A percentile compares a stretch with the other conserved stretches of the same genome.
Conservation (phyloP, 1,140 invertebrate species). For the Pseudomyrmex sp. region DNA sequence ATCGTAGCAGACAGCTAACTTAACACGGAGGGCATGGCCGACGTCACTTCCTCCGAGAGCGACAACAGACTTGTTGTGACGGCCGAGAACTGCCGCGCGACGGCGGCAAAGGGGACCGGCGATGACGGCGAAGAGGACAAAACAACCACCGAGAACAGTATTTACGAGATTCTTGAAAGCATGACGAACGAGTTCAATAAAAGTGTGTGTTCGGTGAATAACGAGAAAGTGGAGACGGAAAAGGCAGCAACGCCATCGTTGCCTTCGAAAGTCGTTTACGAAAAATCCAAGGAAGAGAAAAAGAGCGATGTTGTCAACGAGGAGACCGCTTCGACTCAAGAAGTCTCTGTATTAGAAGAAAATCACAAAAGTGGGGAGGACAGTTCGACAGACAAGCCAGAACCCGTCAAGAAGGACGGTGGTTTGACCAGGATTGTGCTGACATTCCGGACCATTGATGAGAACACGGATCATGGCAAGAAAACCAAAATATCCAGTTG, state of each 20-base stretch:
- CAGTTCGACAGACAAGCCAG: conserved; percentile 56
- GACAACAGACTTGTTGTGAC: conserved; percentile 71
- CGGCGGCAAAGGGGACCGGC: conserved; percentile 73
- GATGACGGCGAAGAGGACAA: conserved; percentile 75
- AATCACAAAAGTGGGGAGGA: conserved; percentile 68
- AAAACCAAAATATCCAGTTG: conserved; percentile 84
- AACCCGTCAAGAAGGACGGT: conserved; percentile 76
- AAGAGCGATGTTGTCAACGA: conserved; percentile 38
- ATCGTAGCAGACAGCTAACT: conserved; percentile 14
- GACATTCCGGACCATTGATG: conserved; percentile 83
- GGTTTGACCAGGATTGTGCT: conserved; percentile 82
- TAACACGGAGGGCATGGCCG: conserved; percentile 23
- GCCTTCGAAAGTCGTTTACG: conserved; percentile 3
- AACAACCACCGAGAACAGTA: conserved; percentile 77
- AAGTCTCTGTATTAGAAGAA: conserved; percentile 49
- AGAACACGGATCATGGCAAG: conserved; percentile 82
- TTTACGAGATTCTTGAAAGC: conserved; percentile 84
- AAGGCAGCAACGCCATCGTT: conserved; percentile 15
- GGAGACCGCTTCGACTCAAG: conserved; percentile 7
- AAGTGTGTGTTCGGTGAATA: conserved; percentile 65
- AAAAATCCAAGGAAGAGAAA: conserved; percentile 34
- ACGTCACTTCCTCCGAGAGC: conserved; percentile 75
- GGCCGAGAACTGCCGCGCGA: conserved; percentile 73
- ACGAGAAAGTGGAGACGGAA: conserved; percentile 33
- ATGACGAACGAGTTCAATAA: conserved; percentile 86